Conservation (phyloP, 2,888 invertebrate genomes). For the Athrips mouffetella region DNA sequence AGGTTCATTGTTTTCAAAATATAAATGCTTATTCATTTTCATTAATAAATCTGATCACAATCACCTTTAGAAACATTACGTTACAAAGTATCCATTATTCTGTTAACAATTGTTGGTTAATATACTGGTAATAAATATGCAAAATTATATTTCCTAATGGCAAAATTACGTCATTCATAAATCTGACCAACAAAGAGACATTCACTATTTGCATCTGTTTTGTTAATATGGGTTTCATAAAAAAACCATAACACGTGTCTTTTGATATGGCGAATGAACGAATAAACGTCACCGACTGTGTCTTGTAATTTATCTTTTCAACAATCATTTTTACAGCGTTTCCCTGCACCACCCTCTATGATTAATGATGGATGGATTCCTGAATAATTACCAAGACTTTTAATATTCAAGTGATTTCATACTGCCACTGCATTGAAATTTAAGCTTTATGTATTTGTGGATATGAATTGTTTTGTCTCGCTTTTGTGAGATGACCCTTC, state of each 20-base stretch:
- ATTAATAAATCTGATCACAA: not conserved
- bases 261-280: slow-evolving; percentile 54
- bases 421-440: slow-evolving; percentile 29
- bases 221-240: slow-evolving; percentile 36
- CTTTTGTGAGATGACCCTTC: slow-evolving; percentile 62
- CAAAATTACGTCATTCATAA: slow-evolving; percentile 44
- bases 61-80: not conserved
- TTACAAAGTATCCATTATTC: not conserved
- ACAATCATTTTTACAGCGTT: slow-evolving; percentile 76
- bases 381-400: slow-evolving; percentile 79
- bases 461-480: slow-evolving; percentile 45
- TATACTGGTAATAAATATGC: slow-evolving; percentile 2
- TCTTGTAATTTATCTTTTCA: slow-evolving; percentile 75
- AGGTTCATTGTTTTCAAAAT: not conserved
- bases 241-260: slow-evolving; percentile 43
- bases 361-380: slow-evolving; percentile 79
- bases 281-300: slow-evolving; percentile 64
- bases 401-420: slow-evolving; percentile 76
- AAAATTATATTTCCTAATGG: slow-evolving; percentile 32
- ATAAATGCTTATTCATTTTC: not conserved
- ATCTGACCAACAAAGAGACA: slow-evolving; percentile 46
- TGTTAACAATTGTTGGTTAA: not conserved
- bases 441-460: slow-evolving; percentile 30
- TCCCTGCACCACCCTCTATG: slow-evolving; percentile 67
- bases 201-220: slow-evolving; percentile 37